Evolutionary conservation across 2,113 vertebrate genomes (phyloP).

Genomic region (Triplophysa siluroides): DNA sequence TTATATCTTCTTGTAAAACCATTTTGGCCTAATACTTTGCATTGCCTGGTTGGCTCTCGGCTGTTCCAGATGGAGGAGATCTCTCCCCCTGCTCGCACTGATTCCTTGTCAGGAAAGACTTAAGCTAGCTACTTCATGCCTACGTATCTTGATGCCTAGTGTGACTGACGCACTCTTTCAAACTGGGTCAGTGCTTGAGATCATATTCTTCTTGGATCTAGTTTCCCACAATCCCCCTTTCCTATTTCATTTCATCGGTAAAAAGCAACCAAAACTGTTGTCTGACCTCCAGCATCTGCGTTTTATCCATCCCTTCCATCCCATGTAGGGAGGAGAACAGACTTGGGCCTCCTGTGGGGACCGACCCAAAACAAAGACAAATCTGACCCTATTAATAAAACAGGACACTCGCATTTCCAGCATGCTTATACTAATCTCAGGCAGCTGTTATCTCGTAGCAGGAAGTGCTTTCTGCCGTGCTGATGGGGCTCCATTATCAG

Average conservation of each 20-base stretch:
- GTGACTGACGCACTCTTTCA: constrained; percentile 36
- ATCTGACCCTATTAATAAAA: constrained; percentile 63
- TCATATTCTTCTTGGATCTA: constrained; percentile 34
- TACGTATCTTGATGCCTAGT: neutral
- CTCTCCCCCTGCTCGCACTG: neutral
- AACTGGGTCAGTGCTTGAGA: constrained; percentile 25
- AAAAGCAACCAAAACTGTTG: neutral
- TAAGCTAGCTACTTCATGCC: constrained; percentile 39
- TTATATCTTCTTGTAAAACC: constrained; percentile 31
- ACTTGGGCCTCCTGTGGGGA: constrained; percentile 12
- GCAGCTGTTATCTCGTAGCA: constrained; percentile 64
- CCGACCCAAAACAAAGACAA: constrained; percentile 50
- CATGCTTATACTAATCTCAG: constrained; percentile 63
- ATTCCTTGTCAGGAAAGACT: constrained; percentile 18
- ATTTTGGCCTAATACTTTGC: neutral
- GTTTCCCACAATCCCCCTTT: neutral
- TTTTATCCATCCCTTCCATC: neutral
- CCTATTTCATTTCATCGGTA: neutral
- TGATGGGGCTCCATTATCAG: constrained; percentile 65
- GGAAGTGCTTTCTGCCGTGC: constrained; percentile 55
- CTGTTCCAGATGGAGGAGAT: neutral
- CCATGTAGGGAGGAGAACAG: neutral
- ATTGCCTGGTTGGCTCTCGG: neutral
- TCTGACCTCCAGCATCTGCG: constrained; percentile 6
- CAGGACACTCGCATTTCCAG: constrained; percentile 57